phyloP scores from a whole-genome alignment of 2,113 vertebrate genomes.

The Lampris megalopsis region DNA sequence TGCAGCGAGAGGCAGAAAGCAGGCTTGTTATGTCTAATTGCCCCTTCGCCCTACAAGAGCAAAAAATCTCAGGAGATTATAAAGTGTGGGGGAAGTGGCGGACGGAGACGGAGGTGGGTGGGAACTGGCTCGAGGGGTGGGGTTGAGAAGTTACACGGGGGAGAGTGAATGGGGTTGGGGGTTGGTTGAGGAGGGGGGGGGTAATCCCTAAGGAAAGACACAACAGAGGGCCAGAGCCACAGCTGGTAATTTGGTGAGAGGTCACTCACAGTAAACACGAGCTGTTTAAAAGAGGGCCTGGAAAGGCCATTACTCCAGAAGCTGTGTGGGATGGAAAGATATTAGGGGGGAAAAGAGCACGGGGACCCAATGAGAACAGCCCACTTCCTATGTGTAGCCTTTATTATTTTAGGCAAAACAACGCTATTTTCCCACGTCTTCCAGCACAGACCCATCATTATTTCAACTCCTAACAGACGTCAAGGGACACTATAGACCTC shows the following conservation, averaged over 20 bases:
- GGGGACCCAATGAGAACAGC: conserved; percentile 70
- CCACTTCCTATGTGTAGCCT: conserved; percentile 76
- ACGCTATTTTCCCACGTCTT: conserved; percentile 65
- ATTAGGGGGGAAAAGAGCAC: conserved; percentile 47
- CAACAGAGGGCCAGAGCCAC: conserved; percentile 76
- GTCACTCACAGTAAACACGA: conserved; percentile 82
- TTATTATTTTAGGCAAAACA: conserved; percentile 68
- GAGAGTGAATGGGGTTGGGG: not conserved
- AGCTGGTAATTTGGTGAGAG: conserved; percentile 85
- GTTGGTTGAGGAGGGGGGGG: not conserved
- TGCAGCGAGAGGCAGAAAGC: conserved; percentile 35
- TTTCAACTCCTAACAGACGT: conserved; percentile 29
- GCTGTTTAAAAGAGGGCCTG: conserved; percentile 78
- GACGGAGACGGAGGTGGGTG: conserved; percentile 44
- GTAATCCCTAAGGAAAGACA: conserved; percentile 74
- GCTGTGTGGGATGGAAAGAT: conserved; percentile 69
- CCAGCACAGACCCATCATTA: conserved; percentile 33
- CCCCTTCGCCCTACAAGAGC: conserved; percentile 26
- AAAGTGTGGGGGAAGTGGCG: conserved; percentile 38
- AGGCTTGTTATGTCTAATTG: conserved; percentile 22
- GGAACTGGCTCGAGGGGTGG: conserved; percentile 33
- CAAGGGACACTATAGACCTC: conserved; percentile 12
- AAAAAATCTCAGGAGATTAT: conserved; percentile 32
- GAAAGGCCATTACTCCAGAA: conserved; percentile 81
- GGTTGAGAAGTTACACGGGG: conserved; percentile 13